phyloP scores from a whole-genome alignment of 1,140 invertebrate genomes.

The Tribolium madens region DNA sequence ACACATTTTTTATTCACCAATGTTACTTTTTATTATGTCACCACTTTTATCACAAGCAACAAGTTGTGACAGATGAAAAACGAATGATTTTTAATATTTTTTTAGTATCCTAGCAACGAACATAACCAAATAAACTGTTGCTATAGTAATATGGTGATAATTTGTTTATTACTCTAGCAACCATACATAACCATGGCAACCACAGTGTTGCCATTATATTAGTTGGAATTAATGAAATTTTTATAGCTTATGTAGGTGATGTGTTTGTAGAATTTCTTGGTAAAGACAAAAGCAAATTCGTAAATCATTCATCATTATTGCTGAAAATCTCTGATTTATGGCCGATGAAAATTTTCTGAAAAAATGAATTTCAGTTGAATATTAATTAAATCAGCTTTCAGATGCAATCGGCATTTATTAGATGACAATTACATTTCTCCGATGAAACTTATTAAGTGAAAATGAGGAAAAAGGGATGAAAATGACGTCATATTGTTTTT shows the following conservation, averaged over 20 bases:
- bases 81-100: too few relatives aligned
- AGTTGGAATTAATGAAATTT: not conserved
- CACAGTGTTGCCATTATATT: too few relatives aligned
- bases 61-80: not conserved
- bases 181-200: too few relatives aligned
- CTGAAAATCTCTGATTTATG: not conserved
- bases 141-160: too few relatives aligned
- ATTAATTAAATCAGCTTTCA: not conserved
- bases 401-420: not conserved
- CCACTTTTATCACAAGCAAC: not conserved
- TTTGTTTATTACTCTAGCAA: too few relatives aligned
- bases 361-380: not conserved
- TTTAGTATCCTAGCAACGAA: too few relatives aligned
- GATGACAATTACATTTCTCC: not conserved
- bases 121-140: too few relatives aligned
- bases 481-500: not conserved
- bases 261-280: not conserved
- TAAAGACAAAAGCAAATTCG: not conserved
- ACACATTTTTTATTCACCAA: slow-evolving; percentile 18
- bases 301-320: not conserved
- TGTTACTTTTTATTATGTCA: slow-evolving; percentile 18
- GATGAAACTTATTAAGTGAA: not conserved
- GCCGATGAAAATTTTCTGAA: not conserved
- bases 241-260: not conserved
- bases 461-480: not conserved